phyloP scores from a whole-genome alignment of 53 echinoderm and acorn worm species.

The Antedon mediterranea region DNA sequence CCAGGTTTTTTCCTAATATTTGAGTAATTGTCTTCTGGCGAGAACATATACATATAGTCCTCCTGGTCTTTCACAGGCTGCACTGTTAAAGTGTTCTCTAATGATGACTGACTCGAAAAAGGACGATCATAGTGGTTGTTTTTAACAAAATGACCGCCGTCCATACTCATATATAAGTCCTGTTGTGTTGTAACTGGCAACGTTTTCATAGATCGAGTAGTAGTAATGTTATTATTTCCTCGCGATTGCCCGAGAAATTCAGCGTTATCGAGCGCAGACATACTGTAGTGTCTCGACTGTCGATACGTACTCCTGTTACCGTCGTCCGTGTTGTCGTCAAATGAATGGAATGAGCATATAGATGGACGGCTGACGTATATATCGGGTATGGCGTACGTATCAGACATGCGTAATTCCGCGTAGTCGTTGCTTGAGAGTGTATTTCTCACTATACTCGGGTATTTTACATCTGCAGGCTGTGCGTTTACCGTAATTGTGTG shows the following conservation, averaged over 20 bases:
- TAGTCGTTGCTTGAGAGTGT: no score
- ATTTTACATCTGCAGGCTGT: no score
- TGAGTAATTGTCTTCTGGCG: neutral
- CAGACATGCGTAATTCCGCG: neutral
- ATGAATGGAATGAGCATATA: neutral
- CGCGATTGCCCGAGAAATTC: no score
- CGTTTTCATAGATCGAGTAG: neutral
- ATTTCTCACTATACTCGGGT: no score
- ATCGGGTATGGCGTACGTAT: neutral
- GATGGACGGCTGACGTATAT: neutral
- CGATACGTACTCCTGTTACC: neutral
- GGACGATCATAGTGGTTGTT: neutral
- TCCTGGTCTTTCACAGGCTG: neutral
- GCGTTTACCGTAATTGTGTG: no score
- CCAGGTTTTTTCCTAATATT: neutral
- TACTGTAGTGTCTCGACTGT: neutral
- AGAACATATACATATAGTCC: neutral
- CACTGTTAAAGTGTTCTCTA: neutral
- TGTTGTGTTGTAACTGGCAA: neutral
- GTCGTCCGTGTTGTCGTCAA: neutral
- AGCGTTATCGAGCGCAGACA: neutral
- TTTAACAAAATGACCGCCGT: neutral
- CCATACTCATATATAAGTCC: neutral
- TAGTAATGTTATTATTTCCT: neutral
- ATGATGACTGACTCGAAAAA: neutral